Evolutionary conservation across 1,140 invertebrate species (phyloP).

Genomic region (Plutomurus gul): DNA sequence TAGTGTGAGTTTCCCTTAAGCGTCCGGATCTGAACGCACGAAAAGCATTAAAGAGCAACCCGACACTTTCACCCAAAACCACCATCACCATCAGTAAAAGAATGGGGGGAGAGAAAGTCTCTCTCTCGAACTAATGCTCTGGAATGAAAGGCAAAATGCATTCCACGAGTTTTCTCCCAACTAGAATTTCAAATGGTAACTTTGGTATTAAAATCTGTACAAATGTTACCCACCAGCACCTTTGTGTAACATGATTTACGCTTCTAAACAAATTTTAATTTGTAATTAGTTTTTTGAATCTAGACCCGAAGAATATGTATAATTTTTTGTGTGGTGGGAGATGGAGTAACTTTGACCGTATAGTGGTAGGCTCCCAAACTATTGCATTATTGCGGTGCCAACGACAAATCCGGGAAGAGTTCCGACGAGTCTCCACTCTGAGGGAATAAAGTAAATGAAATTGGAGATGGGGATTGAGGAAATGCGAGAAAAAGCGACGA

Average conservation of each 20-base stretch:
- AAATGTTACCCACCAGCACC: too few species aligned
- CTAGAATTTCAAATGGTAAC: slow-evolving; percentile 2
- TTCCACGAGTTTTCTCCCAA: neutral
- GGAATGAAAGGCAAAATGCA: neutral
- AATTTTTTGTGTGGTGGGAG: too few species aligned
- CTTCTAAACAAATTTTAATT: too few species aligned
- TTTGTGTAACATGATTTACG: too few species aligned
- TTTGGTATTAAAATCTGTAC: neutral
- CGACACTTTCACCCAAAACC: slow-evolving; percentile 24
- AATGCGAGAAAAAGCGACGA: slow-evolving; percentile 1
- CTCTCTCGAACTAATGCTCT: slow-evolving; percentile 11
- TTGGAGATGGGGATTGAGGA: slow-evolving; percentile 12
- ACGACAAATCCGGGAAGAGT: too few species aligned
- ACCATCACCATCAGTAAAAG: slow-evolving; percentile 8
- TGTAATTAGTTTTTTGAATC: too few species aligned
- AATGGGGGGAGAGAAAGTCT: slow-evolving; percentile 21
- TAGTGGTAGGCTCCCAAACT: too few species aligned
- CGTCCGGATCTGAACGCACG: neutral
- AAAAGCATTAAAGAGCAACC: slow-evolving; percentile 15
- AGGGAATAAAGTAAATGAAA: slow-evolving; percentile 24
- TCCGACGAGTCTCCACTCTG: neutral
- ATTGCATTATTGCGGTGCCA: too few species aligned
- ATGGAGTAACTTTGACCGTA: too few species aligned
- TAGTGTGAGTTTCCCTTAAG: neutral
- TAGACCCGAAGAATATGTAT: too few species aligned